Evolutionary conservation across 2,113 vertebrate genomes (phyloP), one percentile per base, ranked within the genome.

Genomic region (Pterophyllum scalare): DNA sequence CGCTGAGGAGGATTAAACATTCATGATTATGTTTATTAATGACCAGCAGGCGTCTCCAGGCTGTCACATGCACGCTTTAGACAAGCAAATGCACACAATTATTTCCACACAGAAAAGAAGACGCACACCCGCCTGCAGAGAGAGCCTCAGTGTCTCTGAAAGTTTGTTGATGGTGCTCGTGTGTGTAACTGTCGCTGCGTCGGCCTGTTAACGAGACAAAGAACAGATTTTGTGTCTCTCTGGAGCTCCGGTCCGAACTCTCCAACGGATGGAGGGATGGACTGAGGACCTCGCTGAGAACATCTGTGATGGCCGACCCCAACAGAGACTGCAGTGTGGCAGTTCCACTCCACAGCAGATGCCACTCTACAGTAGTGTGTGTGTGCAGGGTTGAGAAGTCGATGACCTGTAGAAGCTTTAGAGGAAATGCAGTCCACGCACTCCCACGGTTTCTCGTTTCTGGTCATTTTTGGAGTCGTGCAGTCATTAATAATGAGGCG

Each of bases 1-100:
- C 40, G 52, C 90, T 93, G 93, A 91, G 77, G 24, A 59, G 62
- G 80, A 94, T 95, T 92, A 95, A 95, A 95, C 88, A 95, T 95
- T 96, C 92, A 95, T 94, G 94, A 95, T 92, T 88, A 94, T 94
- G 94, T 94, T 95, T 96, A 95, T 95, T 95, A 94, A 94, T 95
- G 94, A 91, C 88, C 91, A 84, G 91, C 86, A 91, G 94, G 91
- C 93, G 88, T 87, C 86, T 83, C 87, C 78, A 24, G 57, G 58
- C 85, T 88, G 80, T 88, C 60, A 31, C 65, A 81, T 57, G 33
- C 72, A 52, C 57, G 20, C 81, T 59, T 11, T 4, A 75, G 10
- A 80, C 2, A 26, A 59, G 54, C 33, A 62, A 79, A 79, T 14
- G 15, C 61, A 49, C 43, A 40, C 20, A 3, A 26, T 65, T 28